Evolutionary conservation across 2,113 vertebrate species (phyloP).

Genomic region (Hystrix brachyura): DNA sequence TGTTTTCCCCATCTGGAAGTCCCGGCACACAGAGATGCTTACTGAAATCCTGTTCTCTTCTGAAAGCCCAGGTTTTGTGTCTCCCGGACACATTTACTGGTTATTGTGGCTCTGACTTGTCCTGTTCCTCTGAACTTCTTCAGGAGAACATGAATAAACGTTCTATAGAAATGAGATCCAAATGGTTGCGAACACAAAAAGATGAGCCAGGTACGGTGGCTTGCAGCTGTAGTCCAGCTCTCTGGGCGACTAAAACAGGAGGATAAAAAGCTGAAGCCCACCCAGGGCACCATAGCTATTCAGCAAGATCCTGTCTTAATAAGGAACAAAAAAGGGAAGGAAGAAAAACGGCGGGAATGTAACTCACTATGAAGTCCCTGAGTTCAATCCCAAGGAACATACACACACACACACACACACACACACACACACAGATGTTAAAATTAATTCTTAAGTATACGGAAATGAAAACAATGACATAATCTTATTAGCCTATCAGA

Average conservation of each 20-base stretch:
- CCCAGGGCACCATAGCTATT: not conserved
- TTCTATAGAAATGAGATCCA: not conserved
- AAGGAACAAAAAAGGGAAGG: not conserved
- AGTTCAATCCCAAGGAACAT: not conserved
- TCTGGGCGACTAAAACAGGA: not conserved
- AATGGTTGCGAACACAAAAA: not conserved
- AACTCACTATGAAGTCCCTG: not conserved
- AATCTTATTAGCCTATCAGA: not conserved
- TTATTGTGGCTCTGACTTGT: not conserved
- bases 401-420: not conserved
- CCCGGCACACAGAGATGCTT: not conserved
- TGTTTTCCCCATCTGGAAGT: not conserved
- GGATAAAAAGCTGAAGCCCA: not conserved
- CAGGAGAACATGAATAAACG: not conserved
- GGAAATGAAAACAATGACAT: not conserved
- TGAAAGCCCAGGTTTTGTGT: constrained; percentile 40
- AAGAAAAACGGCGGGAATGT: not conserved
- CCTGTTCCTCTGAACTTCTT: constrained; percentile 37
- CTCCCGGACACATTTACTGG: not conserved
- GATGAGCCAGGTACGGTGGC: not conserved
- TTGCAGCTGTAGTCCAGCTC: not conserved
- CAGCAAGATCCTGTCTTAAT: not conserved
- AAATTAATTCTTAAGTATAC: not conserved
- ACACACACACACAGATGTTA: not conserved
- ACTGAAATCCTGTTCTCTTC: not conserved